Percentiles rank a stretch among this genome's conserved stretches.
Evolutionary conservation across 2,797 vertebrate species (phyloP).

Genomic region (Characodon lateralis): DNA sequence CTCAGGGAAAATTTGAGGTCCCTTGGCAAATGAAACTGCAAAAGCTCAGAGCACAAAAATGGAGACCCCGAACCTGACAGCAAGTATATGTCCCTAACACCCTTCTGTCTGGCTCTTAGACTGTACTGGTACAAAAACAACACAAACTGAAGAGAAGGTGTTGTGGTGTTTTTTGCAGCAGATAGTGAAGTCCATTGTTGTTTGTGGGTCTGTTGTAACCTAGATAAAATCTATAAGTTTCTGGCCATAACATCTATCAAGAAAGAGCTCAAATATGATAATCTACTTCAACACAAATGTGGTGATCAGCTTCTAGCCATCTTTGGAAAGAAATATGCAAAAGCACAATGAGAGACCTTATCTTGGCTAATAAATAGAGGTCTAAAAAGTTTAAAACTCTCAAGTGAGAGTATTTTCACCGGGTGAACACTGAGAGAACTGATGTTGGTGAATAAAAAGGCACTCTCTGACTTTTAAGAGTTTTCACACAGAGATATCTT

Average conservation of each 20-base stretch:
- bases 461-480: neutral
- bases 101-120: neutral
- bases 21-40: neutral
- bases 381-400: neutral
- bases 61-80: neutral
- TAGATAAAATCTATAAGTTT: neutral
- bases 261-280: neutral
- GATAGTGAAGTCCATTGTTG: neutral
- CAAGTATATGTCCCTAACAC: neutral
- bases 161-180: neutral
- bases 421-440: neutral
- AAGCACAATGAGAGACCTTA: neutral
- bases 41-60: neutral
- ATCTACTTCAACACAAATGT: neutral
- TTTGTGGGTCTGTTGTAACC: neutral
- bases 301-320: neutral
- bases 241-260: neutral
- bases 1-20: neutral
- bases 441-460: neutral
- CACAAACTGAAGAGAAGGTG: neutral
- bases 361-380: slow-evolving; percentile 1
- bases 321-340: neutral
- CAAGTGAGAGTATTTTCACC: neutral
- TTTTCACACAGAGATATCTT: slow-evolving; percentile 34
- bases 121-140: neutral